Evolutionary conservation across 1,140 invertebrate species (phyloP), one percentile per base, ranked within the genome.

Genomic region (Drosophila neocordata): DNA sequence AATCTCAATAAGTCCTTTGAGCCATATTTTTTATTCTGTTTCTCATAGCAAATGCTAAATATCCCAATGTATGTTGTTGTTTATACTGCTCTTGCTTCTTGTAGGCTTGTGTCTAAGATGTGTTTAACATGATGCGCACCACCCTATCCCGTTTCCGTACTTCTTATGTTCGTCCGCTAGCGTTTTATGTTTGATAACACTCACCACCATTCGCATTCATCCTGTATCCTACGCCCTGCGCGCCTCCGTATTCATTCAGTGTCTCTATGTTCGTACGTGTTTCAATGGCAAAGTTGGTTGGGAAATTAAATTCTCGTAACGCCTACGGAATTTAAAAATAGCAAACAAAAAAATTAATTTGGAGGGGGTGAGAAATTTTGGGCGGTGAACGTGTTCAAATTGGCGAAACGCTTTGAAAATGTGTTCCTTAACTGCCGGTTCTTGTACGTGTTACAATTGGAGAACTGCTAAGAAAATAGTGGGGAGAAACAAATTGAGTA

Each of bases 231-330:
- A 34, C 57, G 44, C 38, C 4, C 31, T 35, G 15, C 18, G 7
- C 9, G 5, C 9, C 0, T 34, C 27, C 9, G 12, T 27, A 60
- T 38, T n/a, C 35, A 15, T 27, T 15, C 52, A 37, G 9, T 15
- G 18, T 64, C 58, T 48, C 63, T 72, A 64, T 65, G 41, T 24
- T 3, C 35, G 62, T 79, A 79, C 76, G 70, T 79, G 76, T 74
- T 70, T 27, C 24, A 34, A 18, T 52, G 48, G 34, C 55, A 57
- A 73, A 71, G 63, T 64, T 24, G 11, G 56, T 62, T 74, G 57
- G 69, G 72, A 76, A 83, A 83, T 79, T 83, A 83, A 83, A 83
- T 83, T 83, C 68, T 79, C 74, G 75, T 79, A 79, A 83, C 75
- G 79, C 62, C 65, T 55, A 31, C 38, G 34, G 79, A 83, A 83